Base-by-base conservation (phyloP, 1,140 invertebrate species). In the Acromyrmex echinatior region DNA sequence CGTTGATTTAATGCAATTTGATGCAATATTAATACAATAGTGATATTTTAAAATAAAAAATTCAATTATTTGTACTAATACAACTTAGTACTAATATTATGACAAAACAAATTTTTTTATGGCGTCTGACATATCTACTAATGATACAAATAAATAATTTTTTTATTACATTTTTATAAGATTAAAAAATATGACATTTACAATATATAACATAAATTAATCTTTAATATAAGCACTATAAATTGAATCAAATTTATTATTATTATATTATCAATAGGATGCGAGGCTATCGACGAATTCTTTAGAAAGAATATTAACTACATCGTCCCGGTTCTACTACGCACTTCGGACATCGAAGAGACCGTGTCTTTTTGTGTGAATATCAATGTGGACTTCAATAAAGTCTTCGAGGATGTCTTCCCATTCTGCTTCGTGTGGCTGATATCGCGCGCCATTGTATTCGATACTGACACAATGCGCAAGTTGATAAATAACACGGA, bases 381-480 rank as follows among this genome's bases (percentile, higher is more conserved):
- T 18, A 21, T 95, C n/a, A 88, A 88, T 5, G 71, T 93, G 49
- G 58, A 89, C 0, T 93, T 96, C 28, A 31, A 77, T 7, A 31
- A 94, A 58, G 56, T 95, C 0, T 87, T 96, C 14, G 92, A 96
- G 90, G 92, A 92, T n/a, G 93, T 90, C 71, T 95, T 94, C 77
- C 90, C 95, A 2, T 35, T 58, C n/a, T 84, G 70, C 18, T 84
- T 84, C 3, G 70, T 35, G 4, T 76, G 80, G 80, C 7, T 84
- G 18, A n/a, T 76, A 14, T 81, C 79, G 0, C 51, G 65, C 16
- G 21, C 16, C 0, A 16, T 51, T 6, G 12, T 25, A 9, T 14
- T 35, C 14, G 28, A 68, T 9, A 2, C 18, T 2, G 10, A 25
- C 2, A 84, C 2, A n/a, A 45, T 84, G 56, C 9, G 2, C 2